A percentile compares a stretch with the other conserved stretches of the same genome.
Evolutionary conservation across 2,888 invertebrate species (phyloP).

Genomic region (Synergus umbraculus): DNA sequence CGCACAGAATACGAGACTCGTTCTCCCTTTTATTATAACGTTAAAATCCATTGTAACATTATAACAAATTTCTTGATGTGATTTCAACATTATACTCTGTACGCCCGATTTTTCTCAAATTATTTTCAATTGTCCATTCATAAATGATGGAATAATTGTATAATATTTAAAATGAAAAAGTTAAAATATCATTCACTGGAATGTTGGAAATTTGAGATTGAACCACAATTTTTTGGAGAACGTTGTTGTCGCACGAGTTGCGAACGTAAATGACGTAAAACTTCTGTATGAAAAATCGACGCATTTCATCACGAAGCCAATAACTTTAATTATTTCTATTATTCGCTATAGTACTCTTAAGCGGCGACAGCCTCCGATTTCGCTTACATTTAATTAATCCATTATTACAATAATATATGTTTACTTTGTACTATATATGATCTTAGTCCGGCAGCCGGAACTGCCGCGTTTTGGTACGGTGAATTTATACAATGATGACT

Average conservation of each 20-base stretch:
- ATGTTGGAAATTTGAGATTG: background rate
- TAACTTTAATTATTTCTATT: constrained; percentile 48
- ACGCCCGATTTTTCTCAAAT: background rate
- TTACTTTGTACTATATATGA: constrained; percentile 78
- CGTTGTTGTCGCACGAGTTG: constrained; percentile 30
- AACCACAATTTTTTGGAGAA: constrained; percentile 11
- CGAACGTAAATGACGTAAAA: constrained; percentile 33
- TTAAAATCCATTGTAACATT: background rate
- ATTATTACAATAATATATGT: constrained; percentile 76
- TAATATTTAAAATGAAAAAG: background rate
- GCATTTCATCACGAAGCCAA: constrained; percentile 44
- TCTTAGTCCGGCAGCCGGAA: constrained; percentile 72
- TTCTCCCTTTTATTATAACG: constrained; percentile 18
- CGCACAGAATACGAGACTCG: constrained; percentile 29
- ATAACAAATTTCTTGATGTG: background rate
- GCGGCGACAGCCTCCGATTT: constrained; percentile 37
- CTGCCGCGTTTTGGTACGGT: constrained; percentile 72
- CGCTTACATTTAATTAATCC: constrained; percentile 65
- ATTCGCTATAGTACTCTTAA: constrained; percentile 40
- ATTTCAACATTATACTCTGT: background rate
- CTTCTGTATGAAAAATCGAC: constrained; percentile 40
- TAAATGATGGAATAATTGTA: no score
- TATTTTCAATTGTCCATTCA: no score
- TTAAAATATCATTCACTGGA: background rate
- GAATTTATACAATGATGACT: constrained; percentile 66